These are phyloP conservation scores for Meandrina meandrites DNA, from an alignment of 92 coral and sea anemone species.

Conservation along the genomic window DNA sequence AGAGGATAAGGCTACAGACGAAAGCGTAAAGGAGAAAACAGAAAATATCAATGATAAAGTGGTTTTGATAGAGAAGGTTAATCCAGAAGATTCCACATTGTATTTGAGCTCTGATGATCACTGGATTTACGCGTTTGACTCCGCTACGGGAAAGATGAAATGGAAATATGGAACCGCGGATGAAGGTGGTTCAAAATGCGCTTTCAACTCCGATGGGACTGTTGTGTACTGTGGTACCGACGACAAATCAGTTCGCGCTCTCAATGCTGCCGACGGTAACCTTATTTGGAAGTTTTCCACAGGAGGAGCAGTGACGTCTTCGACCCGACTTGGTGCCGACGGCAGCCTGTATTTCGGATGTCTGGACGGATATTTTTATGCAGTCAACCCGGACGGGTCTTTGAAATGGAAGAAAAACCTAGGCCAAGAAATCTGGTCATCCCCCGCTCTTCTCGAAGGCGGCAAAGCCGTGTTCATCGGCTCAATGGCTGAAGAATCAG, in stretches of 20 bases:
- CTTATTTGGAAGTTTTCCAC: conserved; percentile 87
- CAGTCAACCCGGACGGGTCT: conserved; percentile 81
- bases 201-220: conserved; percentile 77
- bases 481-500: conserved; percentile 72
- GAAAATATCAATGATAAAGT: conserved; percentile 53
- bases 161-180: conserved; percentile 97
- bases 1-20: conserved; percentile 11
- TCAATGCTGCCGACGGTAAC: conserved; percentile 81
- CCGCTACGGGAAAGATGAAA: conserved; percentile 74
- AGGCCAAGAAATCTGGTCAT: conserved; percentile 83
- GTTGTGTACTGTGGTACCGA: conserved; percentile 95
- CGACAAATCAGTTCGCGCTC: conserved; percentile 85
- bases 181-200: conserved; percentile 94
- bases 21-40: conserved; percentile 21
- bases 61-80: conserved; percentile 56
- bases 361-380: conserved; percentile 82
- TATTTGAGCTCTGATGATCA: conserved; percentile 95
- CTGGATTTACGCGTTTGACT: conserved; percentile 90
- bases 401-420: conserved; percentile 78
- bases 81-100: conserved; percentile 71
- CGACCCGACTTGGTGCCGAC: conserved; percentile 80
- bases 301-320: conserved; percentile 88
- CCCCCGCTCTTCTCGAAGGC: conserved; percentile 89
- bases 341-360: conserved; percentile 88
- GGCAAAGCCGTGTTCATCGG: conserved; percentile 85